phyloP scores from a whole-genome alignment of 2,797 vertebrate species.

The Miopithecus talapoin region DNA sequence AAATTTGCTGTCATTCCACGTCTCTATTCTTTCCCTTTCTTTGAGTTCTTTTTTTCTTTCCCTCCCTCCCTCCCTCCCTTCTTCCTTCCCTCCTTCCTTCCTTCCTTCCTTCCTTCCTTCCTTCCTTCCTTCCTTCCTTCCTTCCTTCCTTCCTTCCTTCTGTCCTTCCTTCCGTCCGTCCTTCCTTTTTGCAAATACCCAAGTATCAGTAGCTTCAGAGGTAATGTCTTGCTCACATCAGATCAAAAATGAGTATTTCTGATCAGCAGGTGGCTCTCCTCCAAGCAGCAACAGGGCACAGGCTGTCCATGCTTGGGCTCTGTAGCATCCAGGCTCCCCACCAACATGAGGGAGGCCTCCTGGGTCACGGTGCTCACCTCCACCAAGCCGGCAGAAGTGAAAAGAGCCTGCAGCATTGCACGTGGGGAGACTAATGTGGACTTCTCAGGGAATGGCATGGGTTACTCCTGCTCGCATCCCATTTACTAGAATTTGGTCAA shows the following conservation, averaged over 20 bases:
- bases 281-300: not conserved
- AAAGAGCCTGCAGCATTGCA: not conserved
- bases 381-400: not conserved
- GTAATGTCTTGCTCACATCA: not conserved
- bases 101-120: fast-evolving
- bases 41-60: not conserved
- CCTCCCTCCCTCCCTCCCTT: fast-evolving
- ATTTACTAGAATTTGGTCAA: not conserved
- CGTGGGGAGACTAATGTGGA: not conserved
- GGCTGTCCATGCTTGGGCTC: not conserved
- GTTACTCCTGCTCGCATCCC: not conserved
- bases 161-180: fast-evolving
- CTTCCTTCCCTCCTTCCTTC: fast-evolving
- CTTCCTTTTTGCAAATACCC: not conserved
- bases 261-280: not conserved
- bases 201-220: not conserved
- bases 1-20: not conserved
- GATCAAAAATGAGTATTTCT: not conserved
- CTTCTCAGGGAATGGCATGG: not conserved
- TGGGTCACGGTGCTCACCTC: fast-evolving
- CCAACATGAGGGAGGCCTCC: no score
- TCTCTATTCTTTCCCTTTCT: constrained; percentile 30
- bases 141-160: no score
- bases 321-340: fast-evolving
- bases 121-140: fast-evolving